Evolutionary conservation across 2,888 invertebrate species (phyloP).

Genomic region (Pollenia angustigena): DNA sequence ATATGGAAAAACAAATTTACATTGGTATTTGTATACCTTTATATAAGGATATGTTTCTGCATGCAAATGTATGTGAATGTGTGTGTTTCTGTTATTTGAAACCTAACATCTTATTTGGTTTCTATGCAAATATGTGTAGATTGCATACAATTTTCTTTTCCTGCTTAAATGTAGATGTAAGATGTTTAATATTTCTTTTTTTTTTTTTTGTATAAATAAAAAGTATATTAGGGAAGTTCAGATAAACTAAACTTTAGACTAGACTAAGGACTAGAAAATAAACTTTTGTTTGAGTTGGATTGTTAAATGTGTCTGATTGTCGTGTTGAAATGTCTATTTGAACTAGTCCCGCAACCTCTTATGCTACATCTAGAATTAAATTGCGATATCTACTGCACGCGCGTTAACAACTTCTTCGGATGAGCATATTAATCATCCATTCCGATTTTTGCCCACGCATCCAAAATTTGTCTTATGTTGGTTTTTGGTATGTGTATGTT

Average conservation of each 20-base stretch:
- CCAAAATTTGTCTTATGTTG: no score
- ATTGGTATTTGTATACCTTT: conserved; percentile 15
- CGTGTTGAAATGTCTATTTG: no score
- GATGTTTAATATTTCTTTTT: background rate
- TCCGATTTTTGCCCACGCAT: no score
- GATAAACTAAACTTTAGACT: background rate
- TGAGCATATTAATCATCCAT: no score
- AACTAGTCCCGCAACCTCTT: no score
- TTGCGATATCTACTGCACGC: no score
- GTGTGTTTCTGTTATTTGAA: conserved; percentile 27
- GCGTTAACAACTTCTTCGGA: no score
- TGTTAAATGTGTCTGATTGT: no score
- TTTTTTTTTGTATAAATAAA: background rate
- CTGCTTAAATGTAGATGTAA: conserved; percentile 25
- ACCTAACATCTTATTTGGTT: conserved; percentile 65
- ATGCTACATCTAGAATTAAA: no score
- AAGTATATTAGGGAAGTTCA: background rate
- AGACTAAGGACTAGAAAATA: no score
- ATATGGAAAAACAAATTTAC: conserved; percentile 39
- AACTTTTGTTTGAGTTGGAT: no score
- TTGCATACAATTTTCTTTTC: conserved; percentile 52
- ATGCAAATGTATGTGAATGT: conserved; percentile 8
- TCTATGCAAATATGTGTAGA: conserved; percentile 65
- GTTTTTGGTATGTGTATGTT: no score
- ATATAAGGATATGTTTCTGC: background rate